Evolutionary conservation across 2,888 invertebrate species (phyloP).

Genomic region (Mactromeris polynyma): DNA sequence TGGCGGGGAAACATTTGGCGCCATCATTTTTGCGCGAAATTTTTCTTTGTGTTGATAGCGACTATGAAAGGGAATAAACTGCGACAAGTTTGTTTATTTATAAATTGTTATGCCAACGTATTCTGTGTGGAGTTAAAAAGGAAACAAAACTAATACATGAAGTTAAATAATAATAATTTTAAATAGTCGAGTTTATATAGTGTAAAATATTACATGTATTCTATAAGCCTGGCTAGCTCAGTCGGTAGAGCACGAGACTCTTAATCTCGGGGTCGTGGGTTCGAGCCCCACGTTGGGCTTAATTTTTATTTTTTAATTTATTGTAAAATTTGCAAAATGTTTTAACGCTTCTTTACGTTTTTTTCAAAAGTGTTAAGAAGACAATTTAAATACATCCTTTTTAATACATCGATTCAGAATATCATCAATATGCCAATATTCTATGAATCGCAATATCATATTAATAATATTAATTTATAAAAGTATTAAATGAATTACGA

Average conservation of each 20-base stretch:
- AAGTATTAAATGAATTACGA: too few species aligned
- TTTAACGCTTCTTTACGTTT: too few species aligned
- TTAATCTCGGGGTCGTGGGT: conserved; percentile 46
- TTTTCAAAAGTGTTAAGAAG: too few species aligned
- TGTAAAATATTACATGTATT: neutral
- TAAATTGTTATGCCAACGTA: neutral
- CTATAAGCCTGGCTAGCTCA: conserved; percentile 33
- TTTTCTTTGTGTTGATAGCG: neutral
- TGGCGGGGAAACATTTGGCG: neutral
- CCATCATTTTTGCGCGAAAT: neutral
- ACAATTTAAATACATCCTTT: too few species aligned
- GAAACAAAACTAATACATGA: too few species aligned
- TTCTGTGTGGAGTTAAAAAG: neutral
- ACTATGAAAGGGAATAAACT: neutral
- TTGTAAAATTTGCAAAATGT: neutral
- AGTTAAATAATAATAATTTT: too few species aligned
- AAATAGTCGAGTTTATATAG: too few species aligned
- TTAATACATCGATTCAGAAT: too few species aligned
- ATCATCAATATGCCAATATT: too few species aligned
- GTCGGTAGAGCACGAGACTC: conserved; percentile 46
- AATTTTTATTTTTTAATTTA: neutral
- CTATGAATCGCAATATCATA: too few species aligned
- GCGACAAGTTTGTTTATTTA: neutral
- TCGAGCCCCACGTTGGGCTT: conserved; percentile 43
- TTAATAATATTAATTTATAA: too few species aligned